phyloP scores from a whole-genome alignment of 2,113 vertebrate species.

The Desmodus rotundus region DNA sequence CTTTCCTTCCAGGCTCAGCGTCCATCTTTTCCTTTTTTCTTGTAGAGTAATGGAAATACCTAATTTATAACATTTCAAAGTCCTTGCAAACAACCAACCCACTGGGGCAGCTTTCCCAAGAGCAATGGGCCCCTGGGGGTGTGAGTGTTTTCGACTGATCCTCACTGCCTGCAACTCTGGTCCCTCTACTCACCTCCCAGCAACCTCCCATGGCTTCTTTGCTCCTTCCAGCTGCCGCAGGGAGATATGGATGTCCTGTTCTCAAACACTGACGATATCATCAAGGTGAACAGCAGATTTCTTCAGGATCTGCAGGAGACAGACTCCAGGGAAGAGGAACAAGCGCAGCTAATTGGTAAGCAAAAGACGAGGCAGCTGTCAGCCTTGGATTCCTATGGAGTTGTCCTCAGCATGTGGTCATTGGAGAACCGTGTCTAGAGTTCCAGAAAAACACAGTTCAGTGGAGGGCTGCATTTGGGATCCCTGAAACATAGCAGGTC shows the following conservation, averaged over 20 bases:
- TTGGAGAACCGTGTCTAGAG: neutral
- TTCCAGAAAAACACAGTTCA: neutral
- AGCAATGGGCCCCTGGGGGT: neutral
- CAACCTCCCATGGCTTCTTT: neutral
- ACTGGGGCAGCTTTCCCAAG: neutral
- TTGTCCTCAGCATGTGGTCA: neutral
- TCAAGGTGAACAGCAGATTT: conserved; percentile 84
- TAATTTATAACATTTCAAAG: neutral
- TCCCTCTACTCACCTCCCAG: rapidly evolving
- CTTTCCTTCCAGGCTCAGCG: neutral
- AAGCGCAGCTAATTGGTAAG: conserved; percentile 89
- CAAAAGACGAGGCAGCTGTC: neutral
- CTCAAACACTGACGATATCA: conserved; percentile 88
- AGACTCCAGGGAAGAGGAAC: conserved; percentile 74
- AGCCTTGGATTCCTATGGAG: neutral
- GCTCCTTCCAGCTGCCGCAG: conserved; percentile 84
- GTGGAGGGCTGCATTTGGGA: neutral
- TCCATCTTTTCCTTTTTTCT: neutral
- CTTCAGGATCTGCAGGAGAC: conserved; percentile 86
- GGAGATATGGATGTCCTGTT: conserved; percentile 90
- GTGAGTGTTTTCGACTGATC: neutral
- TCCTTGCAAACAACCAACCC: neutral
- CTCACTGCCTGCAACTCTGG: neutral
- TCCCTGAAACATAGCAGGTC: neutral
- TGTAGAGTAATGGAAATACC: neutral